Evolutionary conservation across 2,888 invertebrate species (phyloP), one percentile per base, ranked within the genome.

Genomic region (Drosophila stalkeri): DNA sequence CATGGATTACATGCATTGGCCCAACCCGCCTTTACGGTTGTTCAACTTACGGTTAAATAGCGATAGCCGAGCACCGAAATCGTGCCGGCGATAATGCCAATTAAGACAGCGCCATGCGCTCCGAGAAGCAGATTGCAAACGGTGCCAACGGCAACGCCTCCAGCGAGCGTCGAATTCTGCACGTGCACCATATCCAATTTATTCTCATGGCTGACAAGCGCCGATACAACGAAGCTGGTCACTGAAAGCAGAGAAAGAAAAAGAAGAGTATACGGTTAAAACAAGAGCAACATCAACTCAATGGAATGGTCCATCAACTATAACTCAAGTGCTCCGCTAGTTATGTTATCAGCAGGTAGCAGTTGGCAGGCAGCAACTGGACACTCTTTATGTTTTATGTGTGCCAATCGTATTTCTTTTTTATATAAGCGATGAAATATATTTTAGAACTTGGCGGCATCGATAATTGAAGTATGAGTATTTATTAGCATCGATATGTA

Each of bases 121-220:
- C 96, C 94, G 60, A 98, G 94, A 93, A 97, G 95, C 94, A 98
- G 94, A 93, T 97, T 96, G 86, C 95, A 97, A 7, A 96, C 95
- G 0, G 98, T 96, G 9, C 98, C 98, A 18, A 98, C 95, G 0
- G 97, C 98, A 18, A 99, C 98, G 3, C 98, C 98, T 27, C 98
- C 98, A 61, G 98, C 98, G 56, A 99, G 93, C 0, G 98, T 98
- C 3, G 98, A 96, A 94, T 99, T 99, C 94, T 99, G 98, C 61
- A 98, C 94, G 93, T 99, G 98, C 5, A 98, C 97, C 97, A 98
- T 98, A 92, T 97, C 96, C 86, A 98, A 96, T 93, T 96, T 97
- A 81, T 95, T 95, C 47, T 95, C 94, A 75, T 95, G 94, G 89
- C 95, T 96, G 51, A 97, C 94, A 70, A 97, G 93, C 37, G 97